These are phyloP conservation scores for Cerceris rybyensis DNA, from an alignment of 2,888 invertebrate species.

Conservation along the genomic window DNA sequence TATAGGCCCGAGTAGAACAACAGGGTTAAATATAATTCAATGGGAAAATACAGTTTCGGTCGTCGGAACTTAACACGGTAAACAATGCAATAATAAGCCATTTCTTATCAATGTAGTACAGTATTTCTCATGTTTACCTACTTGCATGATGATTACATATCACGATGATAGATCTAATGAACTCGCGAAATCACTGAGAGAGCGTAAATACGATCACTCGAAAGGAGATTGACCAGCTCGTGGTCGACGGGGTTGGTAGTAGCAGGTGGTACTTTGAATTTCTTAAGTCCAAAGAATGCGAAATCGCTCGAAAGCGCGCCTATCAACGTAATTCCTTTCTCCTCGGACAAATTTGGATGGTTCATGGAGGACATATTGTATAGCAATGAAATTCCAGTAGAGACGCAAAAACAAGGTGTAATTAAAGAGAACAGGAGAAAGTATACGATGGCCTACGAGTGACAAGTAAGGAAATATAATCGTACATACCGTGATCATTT, in stretches of 20 bases:
- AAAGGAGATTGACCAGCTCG: conserved; percentile 1
- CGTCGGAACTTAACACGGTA: too few relatives aligned
- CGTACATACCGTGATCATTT: conserved; percentile 48
- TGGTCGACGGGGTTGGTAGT: conserved; percentile 25
- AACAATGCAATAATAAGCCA: too few relatives aligned
- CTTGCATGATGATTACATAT: too few relatives aligned
- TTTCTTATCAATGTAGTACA: too few relatives aligned
- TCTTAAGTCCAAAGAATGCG: conserved; percentile 48
- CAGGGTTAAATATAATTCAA: too few relatives aligned
- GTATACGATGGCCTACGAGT: conserved; percentile 46
- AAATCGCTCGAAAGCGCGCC: conserved; percentile 46
- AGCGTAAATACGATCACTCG: too few relatives aligned
- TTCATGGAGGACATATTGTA: conserved; percentile 45
- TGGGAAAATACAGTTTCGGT: too few relatives aligned
- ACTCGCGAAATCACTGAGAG: neutral
- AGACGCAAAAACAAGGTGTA: conserved; percentile 42
- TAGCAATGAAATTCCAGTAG: conserved; percentile 55
- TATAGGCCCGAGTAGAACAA: too few relatives aligned
- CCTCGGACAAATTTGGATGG: conserved; percentile 56
- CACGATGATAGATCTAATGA: neutral
- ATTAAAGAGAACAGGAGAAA: conserved; percentile 65
- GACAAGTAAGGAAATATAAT: conserved; percentile 60
- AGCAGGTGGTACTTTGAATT: conserved; percentile 46
- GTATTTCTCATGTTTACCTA: too few relatives aligned
- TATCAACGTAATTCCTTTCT: conserved; percentile 50